Conservation (phyloP, 2,113 vertebrate species). For the Hemichromis elongatus region DNA sequence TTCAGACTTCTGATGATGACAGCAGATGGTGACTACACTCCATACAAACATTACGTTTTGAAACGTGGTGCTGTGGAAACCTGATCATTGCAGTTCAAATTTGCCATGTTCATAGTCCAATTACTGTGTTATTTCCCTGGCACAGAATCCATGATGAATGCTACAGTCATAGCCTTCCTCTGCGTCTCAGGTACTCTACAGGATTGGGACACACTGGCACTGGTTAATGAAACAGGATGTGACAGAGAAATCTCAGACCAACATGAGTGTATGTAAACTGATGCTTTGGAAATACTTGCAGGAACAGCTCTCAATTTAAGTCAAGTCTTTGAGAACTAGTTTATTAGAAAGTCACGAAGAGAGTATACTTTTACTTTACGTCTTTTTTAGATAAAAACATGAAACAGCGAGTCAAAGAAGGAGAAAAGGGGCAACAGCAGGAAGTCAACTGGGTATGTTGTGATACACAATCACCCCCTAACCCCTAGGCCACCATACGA, state of each 20-base stretch:
- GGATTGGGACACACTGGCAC: constrained; percentile 22
- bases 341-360: background rate
- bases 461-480: background rate
- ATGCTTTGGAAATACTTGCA: background rate
- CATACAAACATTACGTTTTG: background rate
- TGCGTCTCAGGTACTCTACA: constrained; percentile 28
- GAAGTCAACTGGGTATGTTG: background rate
- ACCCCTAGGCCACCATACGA: background rate
- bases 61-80: background rate
- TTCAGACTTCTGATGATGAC: background rate
- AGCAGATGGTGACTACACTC: background rate
- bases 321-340: background rate
- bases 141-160: background rate
- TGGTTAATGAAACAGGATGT: constrained; percentile 39
- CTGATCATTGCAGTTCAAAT: background rate
- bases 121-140: background rate
- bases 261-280: background rate
- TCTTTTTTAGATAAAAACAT: background rate
- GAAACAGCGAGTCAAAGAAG: background rate
- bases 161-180: background rate
- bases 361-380: background rate
- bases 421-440: background rate
- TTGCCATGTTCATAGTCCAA: background rate
- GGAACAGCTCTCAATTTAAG: background rate
- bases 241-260: background rate